These are phyloP conservation scores for Eulemur coronatus DNA, from an alignment of 2,797 vertebrate species.

Conservation along the genomic window DNA sequence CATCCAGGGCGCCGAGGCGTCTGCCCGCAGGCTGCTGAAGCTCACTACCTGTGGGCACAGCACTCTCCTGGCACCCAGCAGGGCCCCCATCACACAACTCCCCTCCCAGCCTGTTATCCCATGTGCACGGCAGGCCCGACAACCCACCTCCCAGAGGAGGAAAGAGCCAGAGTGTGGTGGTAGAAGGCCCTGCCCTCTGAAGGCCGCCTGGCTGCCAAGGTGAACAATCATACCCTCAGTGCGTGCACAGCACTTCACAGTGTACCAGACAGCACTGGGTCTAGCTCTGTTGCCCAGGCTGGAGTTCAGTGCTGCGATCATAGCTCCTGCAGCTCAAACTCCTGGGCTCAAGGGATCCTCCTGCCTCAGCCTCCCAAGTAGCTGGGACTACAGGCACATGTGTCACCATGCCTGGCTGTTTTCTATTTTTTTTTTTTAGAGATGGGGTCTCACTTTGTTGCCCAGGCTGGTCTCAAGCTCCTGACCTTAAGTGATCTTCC, in stretches of 20 bases:
- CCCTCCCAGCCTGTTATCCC: background rate
- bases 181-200: fast-evolving
- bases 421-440: background rate
- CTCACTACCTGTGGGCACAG: conserved; percentile 91
- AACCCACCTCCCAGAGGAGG: background rate
- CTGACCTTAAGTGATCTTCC: background rate
- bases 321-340: background rate
- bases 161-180: background rate
- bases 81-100: fast-evolving
- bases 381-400: background rate
- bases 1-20: conserved; percentile 93
- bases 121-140: fast-evolving
- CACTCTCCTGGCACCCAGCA: background rate
- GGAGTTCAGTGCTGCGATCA: background rate
- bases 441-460: background rate
- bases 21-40: conserved; percentile 93
- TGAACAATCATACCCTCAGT: fast-evolving
- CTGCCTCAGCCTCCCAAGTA: background rate
- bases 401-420: background rate
- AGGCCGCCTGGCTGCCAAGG: background rate
- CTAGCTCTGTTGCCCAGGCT: background rate
- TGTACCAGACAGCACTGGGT: too few species aligned
- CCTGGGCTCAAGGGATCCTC: background rate
- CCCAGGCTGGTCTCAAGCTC: background rate
- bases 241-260: background rate